These are phyloP conservation scores for Zoanthus solanderi DNA, from an alignment of 92 coral and sea anemone species.

Conservation along the genomic window DNA sequence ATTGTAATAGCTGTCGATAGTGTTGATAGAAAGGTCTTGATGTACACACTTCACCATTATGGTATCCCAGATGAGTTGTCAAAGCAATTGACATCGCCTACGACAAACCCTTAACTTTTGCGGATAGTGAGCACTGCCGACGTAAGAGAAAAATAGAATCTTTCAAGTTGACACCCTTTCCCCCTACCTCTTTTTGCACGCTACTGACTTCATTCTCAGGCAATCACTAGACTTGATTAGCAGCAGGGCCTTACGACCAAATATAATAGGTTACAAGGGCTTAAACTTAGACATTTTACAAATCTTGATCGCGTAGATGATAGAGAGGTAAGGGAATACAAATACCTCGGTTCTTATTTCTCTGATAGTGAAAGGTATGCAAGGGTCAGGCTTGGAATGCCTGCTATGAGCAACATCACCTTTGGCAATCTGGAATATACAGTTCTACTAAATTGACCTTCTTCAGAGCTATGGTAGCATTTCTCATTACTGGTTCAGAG, in stretches of 20 bases:
- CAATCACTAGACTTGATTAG: neutral
- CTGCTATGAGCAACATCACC: constrained; percentile 11
- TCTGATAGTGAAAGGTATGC: constrained; percentile 29
- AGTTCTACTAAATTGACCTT: too few species aligned
- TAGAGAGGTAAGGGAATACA: constrained; percentile 23
- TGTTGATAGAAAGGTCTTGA: neutral
- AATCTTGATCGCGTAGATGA: neutral
- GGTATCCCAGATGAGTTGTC: constrained; percentile 32
- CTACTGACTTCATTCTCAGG: constrained; percentile 28
- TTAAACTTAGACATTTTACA: too few species aligned
- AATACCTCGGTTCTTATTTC: constrained; percentile 25
- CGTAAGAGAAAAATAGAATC: constrained; percentile 9
- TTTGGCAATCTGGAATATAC: too few species aligned
- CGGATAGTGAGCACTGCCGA: constrained; percentile 28
- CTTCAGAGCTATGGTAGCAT: too few species aligned
- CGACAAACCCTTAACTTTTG: constrained; percentile 34
- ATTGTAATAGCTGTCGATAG: too few species aligned
- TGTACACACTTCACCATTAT: constrained; percentile 32
- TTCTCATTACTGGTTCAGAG: too few species aligned
- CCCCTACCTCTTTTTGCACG: constrained; percentile 34
- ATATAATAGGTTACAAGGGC: neutral
- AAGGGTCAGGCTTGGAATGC: constrained; percentile 48
- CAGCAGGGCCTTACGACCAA: constrained; percentile 5
- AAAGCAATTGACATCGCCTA: constrained; percentile 38
- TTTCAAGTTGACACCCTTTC: constrained; percentile 34